Evolutionary conservation across 1,140 invertebrate genomes (phyloP), one percentile per base, ranked within the genome.

Genomic region (Pseudomyrmex concolor): DNA sequence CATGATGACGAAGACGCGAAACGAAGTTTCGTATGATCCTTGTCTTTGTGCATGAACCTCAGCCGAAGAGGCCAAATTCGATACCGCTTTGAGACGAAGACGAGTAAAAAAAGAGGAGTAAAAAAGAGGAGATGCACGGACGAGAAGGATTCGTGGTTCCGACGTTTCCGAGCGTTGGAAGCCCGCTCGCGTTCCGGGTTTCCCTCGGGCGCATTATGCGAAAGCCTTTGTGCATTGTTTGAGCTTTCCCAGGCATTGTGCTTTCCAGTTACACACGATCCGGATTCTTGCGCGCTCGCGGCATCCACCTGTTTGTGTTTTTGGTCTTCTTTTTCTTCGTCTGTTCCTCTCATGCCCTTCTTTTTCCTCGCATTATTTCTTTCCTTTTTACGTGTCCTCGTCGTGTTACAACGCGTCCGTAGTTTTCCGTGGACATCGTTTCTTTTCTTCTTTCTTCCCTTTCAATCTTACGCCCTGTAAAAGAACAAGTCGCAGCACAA

Each of bases 151-250:
- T 43, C 62, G 71, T 84, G 72, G 70, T 67, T 34, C 82, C 57
- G 60, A 80, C 64, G 81, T 86, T 81, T 57, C 83, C 45, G 82
- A 87, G 85, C 54, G 86, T 87, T 87, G 68, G 74, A 86, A 19
- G 83, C 83, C 85, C 84, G 84, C 84, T 86, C 89, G 86, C 84
- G 34, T 34, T 34, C 34, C 34, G 89, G 70, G 86, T 89, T 89
- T 87, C 89, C 81, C 15, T 83, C 50, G 78, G 89, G 89, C 84
- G 64, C 86, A 93, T 93, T 92, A 91, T 91, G 89, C 89, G 87
- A 81, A 81, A 86, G 81, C 87, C 89, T 92, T 92, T 93, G 92
- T 92, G 88, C 91, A 92, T 92, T 92, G 92, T 92, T 91, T 86
- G 87, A 91, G 92, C 90, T 93, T 91, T 91, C 89, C 89, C 86